A percentile compares a stretch with the other conserved stretches of the same genome.
phyloP scores from a whole-genome alignment of 2,888 invertebrate species.

The Andricus curvator region DNA sequence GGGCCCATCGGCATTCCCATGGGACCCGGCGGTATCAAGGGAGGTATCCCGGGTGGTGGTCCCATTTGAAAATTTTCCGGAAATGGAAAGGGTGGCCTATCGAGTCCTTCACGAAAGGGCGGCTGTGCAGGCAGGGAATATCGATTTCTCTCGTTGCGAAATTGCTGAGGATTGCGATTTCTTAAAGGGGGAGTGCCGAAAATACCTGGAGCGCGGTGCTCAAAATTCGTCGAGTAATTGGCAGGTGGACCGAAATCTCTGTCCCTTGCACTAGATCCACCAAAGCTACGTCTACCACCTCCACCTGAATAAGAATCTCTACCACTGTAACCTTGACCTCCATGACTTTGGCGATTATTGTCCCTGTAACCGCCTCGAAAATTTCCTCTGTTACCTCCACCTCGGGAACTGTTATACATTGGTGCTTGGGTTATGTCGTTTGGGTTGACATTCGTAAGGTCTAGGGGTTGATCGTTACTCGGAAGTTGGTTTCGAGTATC shows the following conservation, averaged over 20 bases:
- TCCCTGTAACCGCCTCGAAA: conserved; percentile 70
- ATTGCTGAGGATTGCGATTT: conserved; percentile 71
- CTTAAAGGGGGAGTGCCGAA: conserved; percentile 68
- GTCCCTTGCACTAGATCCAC: conserved; percentile 69
- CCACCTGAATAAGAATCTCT: conserved; percentile 77
- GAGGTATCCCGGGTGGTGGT: conserved; percentile 53
- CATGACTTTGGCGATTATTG: conserved; percentile 69
- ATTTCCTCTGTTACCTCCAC: conserved; percentile 75
- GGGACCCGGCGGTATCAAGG: conserved; percentile 46
- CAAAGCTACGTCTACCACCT: conserved; percentile 66
- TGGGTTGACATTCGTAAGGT: conserved; percentile 67
- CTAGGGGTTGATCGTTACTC: conserved; percentile 60
- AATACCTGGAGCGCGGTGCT: conserved; percentile 66
- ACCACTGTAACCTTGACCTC: conserved; percentile 78
- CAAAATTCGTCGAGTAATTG: conserved; percentile 70
- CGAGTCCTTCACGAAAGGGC: conserved; percentile 52
- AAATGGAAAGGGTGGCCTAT: conserved; percentile 57
- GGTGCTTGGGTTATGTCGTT: conserved; percentile 80
- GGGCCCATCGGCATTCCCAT: conserved; percentile 29
- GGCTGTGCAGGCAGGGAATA: conserved; percentile 59
- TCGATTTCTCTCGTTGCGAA: conserved; percentile 63
- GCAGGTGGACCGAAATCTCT: conserved; percentile 66
- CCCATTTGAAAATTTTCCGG: conserved; percentile 51
- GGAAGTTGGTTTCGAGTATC: conserved; percentile 25
- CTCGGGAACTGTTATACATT: conserved; percentile 83